Percentiles rank a stretch among this genome's conserved stretches.
Evolutionary conservation across 2,888 invertebrate genomes (phyloP).

Genomic region (Tenthredo livida): DNA sequence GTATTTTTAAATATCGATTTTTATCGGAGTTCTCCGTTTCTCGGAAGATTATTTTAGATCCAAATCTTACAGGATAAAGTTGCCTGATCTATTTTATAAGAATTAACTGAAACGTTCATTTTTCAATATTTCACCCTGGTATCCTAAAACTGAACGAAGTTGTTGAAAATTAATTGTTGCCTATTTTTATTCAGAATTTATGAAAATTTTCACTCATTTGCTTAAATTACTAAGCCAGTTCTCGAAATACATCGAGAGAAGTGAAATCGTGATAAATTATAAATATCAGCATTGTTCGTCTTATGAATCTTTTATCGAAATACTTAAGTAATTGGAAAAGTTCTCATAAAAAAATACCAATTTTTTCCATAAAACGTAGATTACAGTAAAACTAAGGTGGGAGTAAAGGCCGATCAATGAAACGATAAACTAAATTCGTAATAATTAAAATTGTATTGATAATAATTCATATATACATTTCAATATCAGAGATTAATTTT

Average conservation of each 20-base stretch:
- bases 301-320: background rate
- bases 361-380: background rate
- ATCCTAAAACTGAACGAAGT: too few species aligned
- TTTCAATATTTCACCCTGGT: too few species aligned
- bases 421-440: background rate
- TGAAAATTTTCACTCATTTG: too few species aligned
- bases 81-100: too few species aligned
- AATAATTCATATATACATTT: slow-evolving; percentile 43
- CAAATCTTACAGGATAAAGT: too few species aligned
- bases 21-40: too few species aligned
- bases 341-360: background rate
- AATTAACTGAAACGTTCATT: too few species aligned
- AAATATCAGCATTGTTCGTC: background rate
- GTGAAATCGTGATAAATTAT: background rate
- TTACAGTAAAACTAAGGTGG: background rate
- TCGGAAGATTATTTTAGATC: too few species aligned
- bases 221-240: too few species aligned
- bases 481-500: slow-evolving; percentile 69
- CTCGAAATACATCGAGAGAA: background rate
- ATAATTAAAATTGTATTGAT: slow-evolving; percentile 24
- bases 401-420: background rate
- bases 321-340: background rate
- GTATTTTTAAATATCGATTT: too few species aligned
- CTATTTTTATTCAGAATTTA: too few species aligned
- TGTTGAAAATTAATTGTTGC: too few species aligned